Conservation (phyloP, 2,888 invertebrate species). For the Diaperis boleti region DNA sequence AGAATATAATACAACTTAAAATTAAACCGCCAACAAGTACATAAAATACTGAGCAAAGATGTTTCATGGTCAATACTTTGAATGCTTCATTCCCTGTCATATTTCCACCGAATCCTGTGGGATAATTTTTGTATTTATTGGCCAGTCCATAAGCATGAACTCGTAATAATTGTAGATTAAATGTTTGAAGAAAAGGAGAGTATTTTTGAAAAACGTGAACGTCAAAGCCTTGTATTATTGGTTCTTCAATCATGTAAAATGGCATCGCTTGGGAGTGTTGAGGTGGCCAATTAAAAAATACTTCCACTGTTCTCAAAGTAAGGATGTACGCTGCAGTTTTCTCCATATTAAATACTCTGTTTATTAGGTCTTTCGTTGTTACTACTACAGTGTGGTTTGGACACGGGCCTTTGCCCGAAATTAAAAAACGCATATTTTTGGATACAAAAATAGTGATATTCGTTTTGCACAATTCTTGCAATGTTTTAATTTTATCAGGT, state of each 20-base stretch:
- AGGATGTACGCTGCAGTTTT: background rate
- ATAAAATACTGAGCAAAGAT: too few species aligned
- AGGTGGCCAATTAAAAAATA: background rate
- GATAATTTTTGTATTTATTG: too few species aligned
- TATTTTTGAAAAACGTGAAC: constrained; percentile 11
- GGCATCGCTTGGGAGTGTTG: background rate
- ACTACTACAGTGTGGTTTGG: background rate
- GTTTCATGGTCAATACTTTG: too few species aligned
- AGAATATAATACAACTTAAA: too few species aligned
- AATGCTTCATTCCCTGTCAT: too few species aligned
- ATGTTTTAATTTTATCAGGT: background rate
- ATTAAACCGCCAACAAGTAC: too few species aligned
- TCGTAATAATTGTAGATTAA: constrained; percentile 1
- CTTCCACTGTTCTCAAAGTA: background rate
- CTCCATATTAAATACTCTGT: background rate
- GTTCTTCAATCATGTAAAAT: constrained; percentile 9
- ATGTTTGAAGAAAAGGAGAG: constrained; percentile 3
- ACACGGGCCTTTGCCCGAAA: background rate
- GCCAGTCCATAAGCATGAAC: too few species aligned
- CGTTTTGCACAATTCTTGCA: background rate
- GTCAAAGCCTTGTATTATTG: constrained; percentile 4
- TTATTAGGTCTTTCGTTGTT: background rate
- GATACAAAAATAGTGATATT: background rate
- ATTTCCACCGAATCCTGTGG: too few species aligned
- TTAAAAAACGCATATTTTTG: background rate